Base-by-base conservation (phyloP, 2,113 vertebrate genomes). In the Chelonoidis abingdonii region DNA sequence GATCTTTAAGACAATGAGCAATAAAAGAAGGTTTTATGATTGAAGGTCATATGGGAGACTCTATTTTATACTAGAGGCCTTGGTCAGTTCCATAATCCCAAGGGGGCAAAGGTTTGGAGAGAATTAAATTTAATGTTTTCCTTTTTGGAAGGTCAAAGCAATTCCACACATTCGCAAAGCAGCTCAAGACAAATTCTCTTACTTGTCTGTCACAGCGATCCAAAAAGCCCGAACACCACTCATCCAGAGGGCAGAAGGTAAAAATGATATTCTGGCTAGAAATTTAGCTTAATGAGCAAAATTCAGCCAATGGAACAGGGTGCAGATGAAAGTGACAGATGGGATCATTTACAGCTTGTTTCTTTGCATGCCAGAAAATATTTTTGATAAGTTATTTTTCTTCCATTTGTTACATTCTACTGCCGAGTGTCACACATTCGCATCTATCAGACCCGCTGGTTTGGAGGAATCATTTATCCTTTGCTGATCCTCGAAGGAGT, bases 241-340 rank as follows among this genome's bases (percentile, higher is more conserved):
- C 95, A 97, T 98, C 87, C 92, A 95, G 94, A 97, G 92, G 95
- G 97, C 92, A 90, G 98, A 98, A 97, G 97, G 97, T 97, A 98
- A 96, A 98, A 98, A 98, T 96, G 56, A 97, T 98, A 96, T 82
- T 90, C 75, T 97, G 53, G 69, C 91, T 97, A 90, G 82, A 96
- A 98, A 97, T 98, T 97, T 96, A 95, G 97, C 97, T 98, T 98
- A 98, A 98, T 97, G 98, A 98, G 95, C 92, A 97, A 98, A 97
- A 97, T 91, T 95, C 96, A 98, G 97, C 96, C 97, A 98, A 94
- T 97, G 96, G 96, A 98, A 96, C 96, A 92, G 80, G 87, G 83
- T 97, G 89, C 94, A 97, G 91, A 97, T 97, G 97, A 98, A 98
- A 98, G 92, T 95, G 96, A 98, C 98, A 98, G 97, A 98, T 97